phyloP scores from a whole-genome alignment of 2,888 invertebrate species.

The Mallateleia sp. region DNA sequence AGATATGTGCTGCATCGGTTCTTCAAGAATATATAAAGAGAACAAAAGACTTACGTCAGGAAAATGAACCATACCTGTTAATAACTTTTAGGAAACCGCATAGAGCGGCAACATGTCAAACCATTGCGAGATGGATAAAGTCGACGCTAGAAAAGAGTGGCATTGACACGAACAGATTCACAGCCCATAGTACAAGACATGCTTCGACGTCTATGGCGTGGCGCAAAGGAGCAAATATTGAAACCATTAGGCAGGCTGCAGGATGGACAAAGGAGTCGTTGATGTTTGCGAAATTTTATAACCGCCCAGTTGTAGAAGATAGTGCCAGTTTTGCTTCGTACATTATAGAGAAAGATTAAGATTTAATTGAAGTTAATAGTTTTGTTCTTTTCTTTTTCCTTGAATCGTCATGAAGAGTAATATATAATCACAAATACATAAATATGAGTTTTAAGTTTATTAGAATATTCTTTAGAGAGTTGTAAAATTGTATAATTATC shows the following conservation, averaged over 20 bases:
- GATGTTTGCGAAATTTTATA: conserved; percentile 6
- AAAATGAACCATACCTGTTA: neutral
- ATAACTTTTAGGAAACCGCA: conserved; percentile 7
- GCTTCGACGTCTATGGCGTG: conserved; percentile 2
- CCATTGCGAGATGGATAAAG: conserved; percentile 17
- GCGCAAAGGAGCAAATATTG: neutral
- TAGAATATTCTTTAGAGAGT: too few species aligned
- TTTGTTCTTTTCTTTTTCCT: too few species aligned
- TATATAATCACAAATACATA: too few species aligned
- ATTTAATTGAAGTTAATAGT: too few species aligned
- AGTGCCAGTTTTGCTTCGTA: too few species aligned
- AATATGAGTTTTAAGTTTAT: too few species aligned
- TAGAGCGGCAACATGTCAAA: neutral
- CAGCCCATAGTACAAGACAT: conserved; percentile 18
- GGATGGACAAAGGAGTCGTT: neutral
- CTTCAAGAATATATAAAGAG: neutral
- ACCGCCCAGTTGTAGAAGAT: neutral
- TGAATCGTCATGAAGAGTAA: too few species aligned
- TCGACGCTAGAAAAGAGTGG: neutral
- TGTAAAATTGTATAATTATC: too few species aligned
- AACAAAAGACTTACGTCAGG: neutral
- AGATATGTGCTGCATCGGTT: neutral
- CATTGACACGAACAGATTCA: conserved; percentile 3
- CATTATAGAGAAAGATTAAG: too few species aligned
- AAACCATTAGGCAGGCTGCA: neutral